Evolutionary conservation across 2,113 vertebrate genomes (phyloP).

Genomic region (Dendropsophus ebraccatus): DNA sequence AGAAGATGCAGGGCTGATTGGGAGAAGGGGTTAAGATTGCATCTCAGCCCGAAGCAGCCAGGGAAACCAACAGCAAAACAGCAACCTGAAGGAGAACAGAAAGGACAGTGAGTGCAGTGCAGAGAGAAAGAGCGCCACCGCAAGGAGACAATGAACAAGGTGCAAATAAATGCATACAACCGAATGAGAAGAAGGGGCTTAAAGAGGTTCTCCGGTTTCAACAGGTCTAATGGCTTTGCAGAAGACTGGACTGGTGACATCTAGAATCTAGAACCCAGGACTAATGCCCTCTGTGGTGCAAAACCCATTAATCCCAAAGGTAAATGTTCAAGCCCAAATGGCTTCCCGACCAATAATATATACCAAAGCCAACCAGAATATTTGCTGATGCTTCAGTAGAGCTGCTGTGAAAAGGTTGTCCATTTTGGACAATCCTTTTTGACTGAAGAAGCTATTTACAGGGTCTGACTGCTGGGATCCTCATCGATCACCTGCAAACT

Average conservation of each 20-base stretch:
- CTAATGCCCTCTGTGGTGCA: not conserved
- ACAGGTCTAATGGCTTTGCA: not conserved
- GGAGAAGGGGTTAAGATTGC: constrained; percentile 79
- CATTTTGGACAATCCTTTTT: not conserved
- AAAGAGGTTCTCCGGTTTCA: not conserved
- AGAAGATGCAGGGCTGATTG: constrained; percentile 20
- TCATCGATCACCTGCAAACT: too few species aligned
- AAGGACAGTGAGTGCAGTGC: not conserved
- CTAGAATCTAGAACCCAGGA: not conserved
- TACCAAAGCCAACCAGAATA: not conserved
- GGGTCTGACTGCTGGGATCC: too few species aligned
- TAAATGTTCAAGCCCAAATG: not conserved
- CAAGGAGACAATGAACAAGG: not conserved
- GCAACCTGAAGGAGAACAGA: constrained; percentile 76
- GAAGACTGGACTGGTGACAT: not conserved
- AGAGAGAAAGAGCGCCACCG: not conserved
- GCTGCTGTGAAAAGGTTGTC: not conserved
- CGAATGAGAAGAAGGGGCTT: not conserved
- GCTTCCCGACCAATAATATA: not conserved
- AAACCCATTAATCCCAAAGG: not conserved
- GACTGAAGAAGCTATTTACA: too few species aligned
- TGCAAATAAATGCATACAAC: not conserved
- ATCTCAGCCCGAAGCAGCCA: constrained; percentile 94
- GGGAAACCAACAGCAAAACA: constrained; percentile 95
- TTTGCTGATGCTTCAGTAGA: not conserved